Percentiles rank a stretch among this genome's conserved stretches.
Evolutionary conservation across 1,140 invertebrate species (phyloP).

Genomic region (Aphaenogaster rudis): DNA sequence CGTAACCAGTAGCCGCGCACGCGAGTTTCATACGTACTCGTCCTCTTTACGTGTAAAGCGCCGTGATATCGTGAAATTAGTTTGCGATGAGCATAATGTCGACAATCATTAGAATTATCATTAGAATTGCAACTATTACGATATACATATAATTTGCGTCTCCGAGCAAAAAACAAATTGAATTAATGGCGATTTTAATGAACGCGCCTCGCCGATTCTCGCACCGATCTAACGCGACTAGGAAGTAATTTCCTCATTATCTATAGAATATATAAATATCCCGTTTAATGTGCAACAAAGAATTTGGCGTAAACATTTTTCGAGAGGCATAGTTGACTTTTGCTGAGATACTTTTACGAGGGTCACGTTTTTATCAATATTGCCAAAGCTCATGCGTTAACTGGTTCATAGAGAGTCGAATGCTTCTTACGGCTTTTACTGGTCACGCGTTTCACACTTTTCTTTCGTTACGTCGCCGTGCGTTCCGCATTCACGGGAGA

Average conservation of each 20-base stretch:
- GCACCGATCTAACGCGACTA: not conserved
- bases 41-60: constrained; percentile 44
- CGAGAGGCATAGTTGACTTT: not conserved
- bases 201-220: not conserved
- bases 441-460: not conserved
- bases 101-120: not conserved
- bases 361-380: not conserved
- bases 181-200: not conserved
- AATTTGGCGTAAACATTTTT: constrained; percentile 7
- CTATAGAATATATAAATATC: not conserved
- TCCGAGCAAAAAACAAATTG: not conserved
- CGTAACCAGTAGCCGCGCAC: constrained; percentile 25
- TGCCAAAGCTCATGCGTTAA: not conserved
- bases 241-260: not conserved
- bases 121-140: not conserved
- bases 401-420: not conserved
- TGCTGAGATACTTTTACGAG: not conserved
- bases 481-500: constrained; percentile 8
- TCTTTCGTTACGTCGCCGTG: not conserved
- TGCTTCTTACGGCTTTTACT: not conserved
- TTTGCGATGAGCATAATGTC: not conserved
- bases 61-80: constrained; percentile 29
- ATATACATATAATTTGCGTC: not conserved
- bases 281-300: not conserved
- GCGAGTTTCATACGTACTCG: constrained; percentile 43